Evolutionary conservation across 2,797 vertebrate genomes (phyloP).

Genomic region (Xenentodon cancila): DNA sequence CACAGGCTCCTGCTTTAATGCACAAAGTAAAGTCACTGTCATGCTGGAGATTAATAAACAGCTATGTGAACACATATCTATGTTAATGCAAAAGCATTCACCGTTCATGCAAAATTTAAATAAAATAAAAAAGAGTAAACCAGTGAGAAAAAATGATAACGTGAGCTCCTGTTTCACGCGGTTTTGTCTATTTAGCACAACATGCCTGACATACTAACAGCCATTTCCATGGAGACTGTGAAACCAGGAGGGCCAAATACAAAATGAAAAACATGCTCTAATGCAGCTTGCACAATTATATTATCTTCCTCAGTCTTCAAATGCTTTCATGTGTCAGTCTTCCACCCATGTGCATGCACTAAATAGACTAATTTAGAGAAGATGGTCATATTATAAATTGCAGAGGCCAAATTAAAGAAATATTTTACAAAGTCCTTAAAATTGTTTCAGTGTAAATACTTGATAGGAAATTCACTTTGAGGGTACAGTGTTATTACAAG

Average conservation of each 20-base stretch:
- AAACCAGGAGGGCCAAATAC: conserved; percentile 45
- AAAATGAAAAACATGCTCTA: conserved; percentile 29
- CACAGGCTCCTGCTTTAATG: background rate
- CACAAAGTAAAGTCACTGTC: too few species aligned
- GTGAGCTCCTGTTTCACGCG: conserved; percentile 26
- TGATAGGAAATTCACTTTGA: too few species aligned
- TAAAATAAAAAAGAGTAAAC: too few species aligned
- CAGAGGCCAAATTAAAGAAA: background rate
- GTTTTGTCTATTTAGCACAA: conserved; percentile 30
- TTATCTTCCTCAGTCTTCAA: conserved; percentile 4
- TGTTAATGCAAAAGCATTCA: background rate
- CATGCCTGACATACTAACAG: conserved; percentile 53
- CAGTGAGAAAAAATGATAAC: conserved; percentile 13
- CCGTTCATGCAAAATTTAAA: background rate
- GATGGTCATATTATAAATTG: background rate
- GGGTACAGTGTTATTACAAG: too few species aligned
- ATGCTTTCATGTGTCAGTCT: background rate
- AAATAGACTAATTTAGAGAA: background rate
- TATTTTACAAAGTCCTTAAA: background rate
- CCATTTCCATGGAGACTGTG: conserved; percentile 64
- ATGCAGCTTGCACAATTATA: conserved; percentile 28
- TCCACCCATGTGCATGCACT: background rate
- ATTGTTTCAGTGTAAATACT: too few species aligned
- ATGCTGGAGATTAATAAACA: conserved; percentile 4
- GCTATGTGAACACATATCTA: background rate